Conservation (phyloP, 2,888 invertebrate species). For the Panopea generosa region DNA sequence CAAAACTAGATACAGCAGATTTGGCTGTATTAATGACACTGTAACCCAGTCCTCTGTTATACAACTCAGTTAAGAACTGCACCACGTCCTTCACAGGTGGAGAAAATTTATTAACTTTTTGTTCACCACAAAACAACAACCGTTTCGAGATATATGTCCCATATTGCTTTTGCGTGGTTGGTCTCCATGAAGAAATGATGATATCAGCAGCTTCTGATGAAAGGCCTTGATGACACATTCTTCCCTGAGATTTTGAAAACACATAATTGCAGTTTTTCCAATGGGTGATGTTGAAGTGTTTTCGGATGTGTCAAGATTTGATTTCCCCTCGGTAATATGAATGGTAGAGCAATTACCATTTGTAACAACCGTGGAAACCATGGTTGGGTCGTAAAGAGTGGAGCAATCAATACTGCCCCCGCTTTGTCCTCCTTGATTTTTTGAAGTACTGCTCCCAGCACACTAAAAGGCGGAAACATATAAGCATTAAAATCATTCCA, state of each 20-base stretch:
- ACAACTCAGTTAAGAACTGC: constrained; percentile 5
- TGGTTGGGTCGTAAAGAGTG: constrained; percentile 17
- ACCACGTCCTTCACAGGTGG: constrained; percentile 7
- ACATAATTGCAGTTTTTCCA: constrained; percentile 3
- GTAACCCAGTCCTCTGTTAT: constrained; percentile 12
- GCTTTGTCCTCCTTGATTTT: constrained; percentile 10
- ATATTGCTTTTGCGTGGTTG: neutral
- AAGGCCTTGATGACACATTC: no score
- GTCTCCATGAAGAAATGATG: neutral
- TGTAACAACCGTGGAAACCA: constrained; percentile 14
- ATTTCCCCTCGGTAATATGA: neutral
- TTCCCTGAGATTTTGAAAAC: no score
- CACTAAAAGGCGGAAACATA: constrained; percentile 21
- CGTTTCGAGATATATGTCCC: neutral
- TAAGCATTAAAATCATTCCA: neutral
- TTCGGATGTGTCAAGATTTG: no score
- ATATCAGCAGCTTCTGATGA: neutral
- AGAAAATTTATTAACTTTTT: constrained; percentile 3
- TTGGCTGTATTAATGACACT: constrained; percentile 9
- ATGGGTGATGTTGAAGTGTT: neutral
- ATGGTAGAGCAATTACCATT: neutral
- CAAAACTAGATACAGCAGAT: constrained; percentile 5
- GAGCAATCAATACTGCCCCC: constrained; percentile 7
- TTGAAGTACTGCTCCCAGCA: constrained; percentile 1
- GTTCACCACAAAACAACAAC: constrained; percentile 9